Conservation (phyloP, 2,113 vertebrate genomes). For the Oreotragus oreotragus region DNA sequence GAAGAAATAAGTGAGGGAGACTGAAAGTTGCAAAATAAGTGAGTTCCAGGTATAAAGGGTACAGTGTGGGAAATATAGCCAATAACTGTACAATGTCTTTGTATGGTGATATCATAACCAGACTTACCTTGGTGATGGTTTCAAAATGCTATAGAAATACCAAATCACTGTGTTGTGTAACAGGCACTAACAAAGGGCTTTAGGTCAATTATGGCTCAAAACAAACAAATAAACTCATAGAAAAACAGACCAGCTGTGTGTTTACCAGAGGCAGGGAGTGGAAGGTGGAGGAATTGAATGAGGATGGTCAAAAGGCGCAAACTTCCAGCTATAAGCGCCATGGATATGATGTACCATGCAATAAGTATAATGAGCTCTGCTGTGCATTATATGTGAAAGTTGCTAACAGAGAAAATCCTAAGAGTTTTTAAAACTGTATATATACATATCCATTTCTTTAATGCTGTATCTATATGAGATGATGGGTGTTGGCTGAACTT, state of each 20-base stretch:
- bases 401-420: background rate
- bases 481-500: too few relatives aligned
- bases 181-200: background rate
- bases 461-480: too few relatives aligned
- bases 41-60: background rate
- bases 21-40: background rate
- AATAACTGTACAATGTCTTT: background rate
- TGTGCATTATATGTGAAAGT: background rate
- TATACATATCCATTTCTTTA: background rate
- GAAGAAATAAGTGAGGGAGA: too few relatives aligned
- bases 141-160: background rate
- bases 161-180: background rate
- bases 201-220: background rate
- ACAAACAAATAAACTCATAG: background rate
- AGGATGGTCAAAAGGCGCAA: background rate
- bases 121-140: background rate
- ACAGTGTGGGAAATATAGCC: background rate
- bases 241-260: background rate
- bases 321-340: background rate
- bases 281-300: background rate
- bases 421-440: background rate
- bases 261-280: background rate
- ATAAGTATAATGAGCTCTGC: background rate
- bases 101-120: background rate
- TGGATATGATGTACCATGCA: background rate